These are phyloP conservation scores for Hirtodrosophila alboralis DNA, from an alignment of 2,888 invertebrate genomes.

Conservation along the genomic window DNA sequence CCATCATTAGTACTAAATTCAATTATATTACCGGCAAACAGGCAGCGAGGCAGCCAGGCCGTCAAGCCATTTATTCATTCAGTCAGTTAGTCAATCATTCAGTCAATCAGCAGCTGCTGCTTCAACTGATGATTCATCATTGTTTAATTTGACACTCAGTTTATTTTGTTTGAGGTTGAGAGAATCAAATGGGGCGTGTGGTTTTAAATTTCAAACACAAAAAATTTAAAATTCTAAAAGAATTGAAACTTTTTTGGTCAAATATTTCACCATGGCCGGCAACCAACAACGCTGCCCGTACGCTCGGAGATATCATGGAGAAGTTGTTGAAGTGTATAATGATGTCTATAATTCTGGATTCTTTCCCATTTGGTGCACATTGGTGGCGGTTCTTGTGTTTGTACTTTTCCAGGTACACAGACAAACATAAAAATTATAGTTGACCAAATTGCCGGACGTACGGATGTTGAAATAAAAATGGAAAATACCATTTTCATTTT, in stretches of 20 bases:
- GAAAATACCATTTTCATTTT: neutral
- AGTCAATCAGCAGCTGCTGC: slow-evolving; percentile 11
- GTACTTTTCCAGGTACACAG: slow-evolving; percentile 12
- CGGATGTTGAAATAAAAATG: slow-evolving; percentile 5
- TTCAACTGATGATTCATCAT: slow-evolving; percentile 67
- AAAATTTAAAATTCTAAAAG: slow-evolving; percentile 11
- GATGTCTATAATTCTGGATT: slow-evolving; percentile 41
- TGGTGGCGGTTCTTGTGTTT: slow-evolving; percentile 38
- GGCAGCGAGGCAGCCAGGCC: neutral
- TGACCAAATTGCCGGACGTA: neutral
- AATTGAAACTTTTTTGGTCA: slow-evolving; percentile 5
- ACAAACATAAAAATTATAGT: neutral
- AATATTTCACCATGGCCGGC: slow-evolving; percentile 15
- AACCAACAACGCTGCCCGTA: neutral
- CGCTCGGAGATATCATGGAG: neutral
- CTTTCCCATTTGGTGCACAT: slow-evolving; percentile 27
- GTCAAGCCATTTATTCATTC: neutral
- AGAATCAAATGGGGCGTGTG: neutral
- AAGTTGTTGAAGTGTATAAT: slow-evolving; percentile 52
- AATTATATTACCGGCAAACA: slow-evolving; percentile 49
- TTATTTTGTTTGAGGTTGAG: neutral
- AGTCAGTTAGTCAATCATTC: neutral
- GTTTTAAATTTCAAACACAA: slow-evolving; percentile 6
- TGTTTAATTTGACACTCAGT: slow-evolving; percentile 31
- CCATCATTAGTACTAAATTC: slow-evolving; percentile 79